These are phyloP conservation scores for Drymodes brunneopygia DNA, from an alignment of 2,113 vertebrate species.

Conservation along the genomic window DNA sequence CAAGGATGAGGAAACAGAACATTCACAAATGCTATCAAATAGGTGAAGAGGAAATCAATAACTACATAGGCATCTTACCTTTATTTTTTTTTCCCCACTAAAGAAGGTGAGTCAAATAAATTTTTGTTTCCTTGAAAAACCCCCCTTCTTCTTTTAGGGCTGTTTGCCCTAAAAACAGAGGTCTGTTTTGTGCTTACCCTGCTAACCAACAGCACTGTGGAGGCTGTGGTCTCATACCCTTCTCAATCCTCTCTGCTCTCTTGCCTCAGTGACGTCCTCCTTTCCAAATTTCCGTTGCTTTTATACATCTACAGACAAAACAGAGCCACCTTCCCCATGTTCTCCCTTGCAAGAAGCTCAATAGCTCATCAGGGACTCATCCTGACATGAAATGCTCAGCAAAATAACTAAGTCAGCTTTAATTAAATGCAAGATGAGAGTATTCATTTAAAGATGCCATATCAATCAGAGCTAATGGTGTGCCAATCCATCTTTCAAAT, in stretches of 20 bases:
- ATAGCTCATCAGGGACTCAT: neutral
- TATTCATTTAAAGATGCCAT: conserved; percentile 11
- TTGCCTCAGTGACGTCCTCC: neutral
- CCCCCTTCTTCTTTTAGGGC: neutral
- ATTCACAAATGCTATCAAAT: neutral
- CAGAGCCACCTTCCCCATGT: neutral
- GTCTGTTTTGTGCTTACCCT: accelerated
- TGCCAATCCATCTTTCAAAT: conserved; percentile 25
- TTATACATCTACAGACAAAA: neutral
- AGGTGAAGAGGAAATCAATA: neutral
- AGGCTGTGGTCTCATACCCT: neutral
- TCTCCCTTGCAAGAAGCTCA: neutral
- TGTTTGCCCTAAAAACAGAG: neutral
- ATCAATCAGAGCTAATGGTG: neutral
- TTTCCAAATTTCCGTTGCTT: neutral
- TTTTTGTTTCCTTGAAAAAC: neutral
- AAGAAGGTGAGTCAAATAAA: neutral
- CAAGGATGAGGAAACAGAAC: neutral
- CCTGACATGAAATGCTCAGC: neutral
- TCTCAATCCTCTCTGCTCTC: neutral
- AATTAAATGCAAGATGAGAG: conserved; percentile 53
- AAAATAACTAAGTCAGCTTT: conserved; percentile 24
- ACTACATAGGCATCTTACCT: neutral
- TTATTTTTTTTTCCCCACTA: neutral
- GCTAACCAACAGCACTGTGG: accelerated